Percentiles rank a stretch among this genome's conserved stretches.
Evolutionary conservation across 2,113 vertebrate genomes (phyloP).

Genomic region (Delphinapterus leucas): DNA sequence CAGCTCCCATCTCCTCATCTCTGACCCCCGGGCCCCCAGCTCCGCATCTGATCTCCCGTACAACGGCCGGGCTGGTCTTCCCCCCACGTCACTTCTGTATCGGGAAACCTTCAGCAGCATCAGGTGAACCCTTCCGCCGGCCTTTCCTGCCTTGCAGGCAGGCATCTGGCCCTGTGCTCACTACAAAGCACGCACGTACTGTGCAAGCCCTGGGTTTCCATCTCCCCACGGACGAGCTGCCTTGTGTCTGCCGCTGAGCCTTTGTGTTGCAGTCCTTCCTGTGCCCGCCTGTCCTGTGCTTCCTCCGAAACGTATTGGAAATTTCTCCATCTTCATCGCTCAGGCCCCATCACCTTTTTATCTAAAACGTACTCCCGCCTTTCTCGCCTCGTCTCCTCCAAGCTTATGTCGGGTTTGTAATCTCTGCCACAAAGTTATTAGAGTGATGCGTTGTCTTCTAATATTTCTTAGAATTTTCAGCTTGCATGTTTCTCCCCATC

Average conservation of each 20-base stretch:
- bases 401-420: background rate
- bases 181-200: background rate
- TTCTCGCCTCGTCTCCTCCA: background rate
- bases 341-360: background rate
- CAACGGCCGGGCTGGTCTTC: accelerated
- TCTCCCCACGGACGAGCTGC: too few species aligned
- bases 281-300: background rate
- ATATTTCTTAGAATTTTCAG: background rate
- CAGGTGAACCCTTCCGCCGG: background rate
- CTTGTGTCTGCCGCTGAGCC: background rate
- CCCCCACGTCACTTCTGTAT: background rate
- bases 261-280: accelerated
- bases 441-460: background rate
- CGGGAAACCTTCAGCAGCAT: background rate
- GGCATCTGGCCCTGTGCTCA: background rate
- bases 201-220: background rate
- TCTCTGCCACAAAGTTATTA: background rate
- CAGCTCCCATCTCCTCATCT: background rate
- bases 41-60: accelerated
- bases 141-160: background rate
- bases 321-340: background rate
- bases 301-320: background rate
- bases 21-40: accelerated
- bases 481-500: background rate
- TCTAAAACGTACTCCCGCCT: background rate